A percentile compares a stretch with the other conserved stretches of the same genome.
Conservation (phyloP, 2,888 invertebrate genomes). For the Nymphalis c-album region DNA sequence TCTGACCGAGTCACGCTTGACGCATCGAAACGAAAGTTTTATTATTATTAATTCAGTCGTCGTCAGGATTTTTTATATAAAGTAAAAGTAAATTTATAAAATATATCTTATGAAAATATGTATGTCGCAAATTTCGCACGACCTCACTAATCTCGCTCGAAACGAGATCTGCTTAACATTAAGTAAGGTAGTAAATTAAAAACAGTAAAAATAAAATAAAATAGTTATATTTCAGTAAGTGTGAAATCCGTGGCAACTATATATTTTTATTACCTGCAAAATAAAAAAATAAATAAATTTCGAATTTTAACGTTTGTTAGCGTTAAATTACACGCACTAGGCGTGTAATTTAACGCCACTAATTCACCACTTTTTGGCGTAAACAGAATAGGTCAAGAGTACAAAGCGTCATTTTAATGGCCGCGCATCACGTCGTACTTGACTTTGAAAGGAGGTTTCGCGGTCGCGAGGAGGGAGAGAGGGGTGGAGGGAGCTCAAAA, state of each 20-base stretch:
- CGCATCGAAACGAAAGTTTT: slow-evolving; percentile 22
- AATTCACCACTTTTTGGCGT: slow-evolving; percentile 22
- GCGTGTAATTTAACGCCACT: slow-evolving; percentile 21
- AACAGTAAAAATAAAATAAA: background rate
- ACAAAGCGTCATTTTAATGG: slow-evolving; percentile 34
- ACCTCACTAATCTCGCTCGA: no score
- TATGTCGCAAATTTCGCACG: no score
- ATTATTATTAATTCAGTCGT: slow-evolving; percentile 14
- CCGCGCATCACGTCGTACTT: slow-evolving; percentile 50
- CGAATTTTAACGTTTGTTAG: no score
- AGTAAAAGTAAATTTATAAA: slow-evolving; percentile 18
- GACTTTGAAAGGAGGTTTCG: slow-evolving; percentile 72
- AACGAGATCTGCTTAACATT: no score
- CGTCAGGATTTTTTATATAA: background rate
- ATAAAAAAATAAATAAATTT: background rate
- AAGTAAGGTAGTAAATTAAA: no score
- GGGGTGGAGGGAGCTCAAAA: slow-evolving; percentile 55
- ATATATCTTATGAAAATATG: no score
- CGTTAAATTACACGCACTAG: no score
- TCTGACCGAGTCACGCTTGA: slow-evolving; percentile 16
- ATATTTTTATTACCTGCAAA: background rate
- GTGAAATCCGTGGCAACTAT: background rate
- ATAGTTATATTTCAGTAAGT: background rate
- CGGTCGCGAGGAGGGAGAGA: slow-evolving; percentile 51
- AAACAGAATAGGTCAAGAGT: slow-evolving; percentile 38